Conservation (phyloP, 2,888 invertebrate species). For the Cantharis flavilabris region DNA sequence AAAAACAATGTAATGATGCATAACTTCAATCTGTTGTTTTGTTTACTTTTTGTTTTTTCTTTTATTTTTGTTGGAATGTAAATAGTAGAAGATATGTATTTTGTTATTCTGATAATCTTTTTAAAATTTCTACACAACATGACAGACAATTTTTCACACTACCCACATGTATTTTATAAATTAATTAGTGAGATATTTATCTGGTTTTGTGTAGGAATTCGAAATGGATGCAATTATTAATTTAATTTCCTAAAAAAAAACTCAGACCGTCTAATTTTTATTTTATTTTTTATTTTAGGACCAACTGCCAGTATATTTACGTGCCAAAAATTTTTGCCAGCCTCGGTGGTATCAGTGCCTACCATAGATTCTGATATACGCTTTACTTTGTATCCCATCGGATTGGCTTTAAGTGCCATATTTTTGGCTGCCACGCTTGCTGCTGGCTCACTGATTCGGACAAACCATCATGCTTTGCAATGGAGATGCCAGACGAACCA, state of each 20-base stretch:
- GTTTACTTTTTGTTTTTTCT: background rate
- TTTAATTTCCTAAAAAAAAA: background rate
- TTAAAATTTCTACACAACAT: background rate
- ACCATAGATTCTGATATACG: constrained; percentile 57
- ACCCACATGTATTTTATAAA: background rate
- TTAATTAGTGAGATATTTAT: background rate
- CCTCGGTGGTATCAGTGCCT: constrained; percentile 31
- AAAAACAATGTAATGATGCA: too few relatives aligned
- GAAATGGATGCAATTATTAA: background rate
- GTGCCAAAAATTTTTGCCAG: constrained; percentile 63
- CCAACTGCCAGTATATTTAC: constrained; percentile 63
- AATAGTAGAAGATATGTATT: background rate
- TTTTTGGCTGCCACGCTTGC: constrained; percentile 82
- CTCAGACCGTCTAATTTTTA: background rate
- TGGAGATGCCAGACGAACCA: constrained; percentile 90
- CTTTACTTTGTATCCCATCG: constrained; percentile 76
- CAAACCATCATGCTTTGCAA: constrained; percentile 84
- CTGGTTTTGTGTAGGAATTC: background rate
- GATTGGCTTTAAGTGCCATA: constrained; percentile 77
- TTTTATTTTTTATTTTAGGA: constrained; percentile 39
- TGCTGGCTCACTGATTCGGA: constrained; percentile 78
- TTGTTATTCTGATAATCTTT: background rate
- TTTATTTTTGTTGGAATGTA: background rate
- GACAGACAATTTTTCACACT: background rate
- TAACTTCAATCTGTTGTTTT: background rate